A percentile compares a stretch with the other conserved stretches of the same genome.
Evolutionary conservation across 2,113 vertebrate genomes (phyloP).

Genomic region (Chaetodon auriga): DNA sequence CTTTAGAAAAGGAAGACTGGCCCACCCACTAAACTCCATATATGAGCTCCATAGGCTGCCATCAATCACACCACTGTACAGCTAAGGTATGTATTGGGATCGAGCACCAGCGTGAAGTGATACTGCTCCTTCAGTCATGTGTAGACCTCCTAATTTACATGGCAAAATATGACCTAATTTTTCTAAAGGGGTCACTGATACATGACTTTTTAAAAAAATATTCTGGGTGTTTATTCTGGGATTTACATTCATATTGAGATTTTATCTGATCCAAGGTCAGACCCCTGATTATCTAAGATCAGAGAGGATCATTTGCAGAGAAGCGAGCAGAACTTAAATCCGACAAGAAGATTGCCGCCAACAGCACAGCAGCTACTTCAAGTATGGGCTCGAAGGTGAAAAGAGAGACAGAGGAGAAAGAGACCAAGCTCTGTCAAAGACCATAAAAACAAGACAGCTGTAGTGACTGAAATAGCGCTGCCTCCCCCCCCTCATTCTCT

Average conservation of each 20-base stretch:
- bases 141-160: not conserved
- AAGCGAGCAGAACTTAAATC: not conserved
- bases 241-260: not conserved
- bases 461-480: conserved; percentile 76
- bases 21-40: conserved; percentile 77
- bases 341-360: not conserved
- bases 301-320: not conserved
- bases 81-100: conserved; percentile 57
- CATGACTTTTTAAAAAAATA: not conserved
- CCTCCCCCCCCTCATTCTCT: conserved; percentile 42
- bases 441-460: conserved; percentile 80
- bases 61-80: conserved; percentile 72
- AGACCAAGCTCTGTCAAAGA: conserved; percentile 63
- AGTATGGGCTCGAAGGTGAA: conserved; percentile 60
- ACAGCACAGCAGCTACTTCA: not conserved
- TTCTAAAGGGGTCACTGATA: not conserved
- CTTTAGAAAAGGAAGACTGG: conserved; percentile 53
- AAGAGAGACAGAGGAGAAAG: conserved; percentile 50
- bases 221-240: not conserved
- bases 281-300: not conserved
- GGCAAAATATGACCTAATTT: conserved; percentile 2
- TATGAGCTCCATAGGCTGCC: conserved; percentile 72
- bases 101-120: conserved; percentile 30
- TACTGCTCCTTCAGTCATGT: conserved; percentile 11
- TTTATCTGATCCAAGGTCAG: not conserved